phyloP scores from a whole-genome alignment of 2,888 invertebrate species.

The Aleiodes alternator region DNA sequence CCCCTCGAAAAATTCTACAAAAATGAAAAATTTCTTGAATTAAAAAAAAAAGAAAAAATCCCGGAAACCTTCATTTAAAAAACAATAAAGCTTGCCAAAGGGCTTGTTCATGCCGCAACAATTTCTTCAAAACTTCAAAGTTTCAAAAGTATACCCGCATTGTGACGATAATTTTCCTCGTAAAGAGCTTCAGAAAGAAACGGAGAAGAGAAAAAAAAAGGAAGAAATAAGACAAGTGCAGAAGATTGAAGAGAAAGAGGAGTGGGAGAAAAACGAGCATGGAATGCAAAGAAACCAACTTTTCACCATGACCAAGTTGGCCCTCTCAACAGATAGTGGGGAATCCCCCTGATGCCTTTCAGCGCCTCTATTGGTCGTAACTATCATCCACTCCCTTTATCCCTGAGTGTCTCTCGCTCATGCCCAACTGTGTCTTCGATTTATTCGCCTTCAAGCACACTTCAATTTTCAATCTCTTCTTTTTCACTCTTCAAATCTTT shows the following conservation, averaged over 20 bases:
- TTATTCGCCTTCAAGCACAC: slow-evolving; percentile 47
- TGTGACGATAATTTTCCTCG: neutral
- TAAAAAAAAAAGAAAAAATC: too few species aligned
- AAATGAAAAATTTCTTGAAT: too few species aligned
- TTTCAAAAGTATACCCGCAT: slow-evolving; percentile 21
- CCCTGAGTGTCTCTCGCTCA: neutral
- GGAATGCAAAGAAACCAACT: slow-evolving; percentile 54
- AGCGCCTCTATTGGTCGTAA: slow-evolving; percentile 7
- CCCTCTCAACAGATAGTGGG: slow-evolving; percentile 7
- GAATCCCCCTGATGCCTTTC: slow-evolving; percentile 1
- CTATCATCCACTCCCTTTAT: slow-evolving; percentile 23
- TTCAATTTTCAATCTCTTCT: slow-evolving; percentile 48
- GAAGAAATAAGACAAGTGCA: neutral
- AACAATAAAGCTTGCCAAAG: neutral
- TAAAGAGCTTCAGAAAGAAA: slow-evolving; percentile 7
- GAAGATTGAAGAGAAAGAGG: neutral
- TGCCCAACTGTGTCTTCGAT: slow-evolving; percentile 17
- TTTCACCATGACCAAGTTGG: slow-evolving; percentile 58
- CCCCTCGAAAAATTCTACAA: too few species aligned
- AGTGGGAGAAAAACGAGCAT: slow-evolving; percentile 19
- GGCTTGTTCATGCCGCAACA: neutral
- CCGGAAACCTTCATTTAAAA: too few species aligned
- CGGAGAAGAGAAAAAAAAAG: slow-evolving; percentile 7
- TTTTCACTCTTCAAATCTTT: slow-evolving; percentile 25
- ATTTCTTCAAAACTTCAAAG: slow-evolving; percentile 38